These are phyloP conservation scores for Nudaria mundana DNA, from an alignment of 2,888 invertebrate species.

Conservation along the genomic window DNA sequence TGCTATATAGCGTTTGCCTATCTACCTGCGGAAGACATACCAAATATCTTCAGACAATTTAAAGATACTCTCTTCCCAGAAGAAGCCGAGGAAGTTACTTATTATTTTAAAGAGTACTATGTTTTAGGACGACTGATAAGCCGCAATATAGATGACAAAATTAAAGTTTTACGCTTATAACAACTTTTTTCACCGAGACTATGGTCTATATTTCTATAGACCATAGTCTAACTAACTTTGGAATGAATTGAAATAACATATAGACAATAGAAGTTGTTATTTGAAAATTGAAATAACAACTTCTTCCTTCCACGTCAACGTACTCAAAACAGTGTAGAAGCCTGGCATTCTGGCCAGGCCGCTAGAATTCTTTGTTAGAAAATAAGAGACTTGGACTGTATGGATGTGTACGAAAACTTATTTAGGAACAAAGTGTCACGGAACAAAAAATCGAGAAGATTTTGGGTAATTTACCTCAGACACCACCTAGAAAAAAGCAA, in stretches of 20 bases:
- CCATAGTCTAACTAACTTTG: too few species aligned
- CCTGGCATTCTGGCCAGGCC: not conserved
- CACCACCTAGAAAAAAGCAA: too few species aligned
- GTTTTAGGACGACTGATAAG: not conserved
- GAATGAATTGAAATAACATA: too few species aligned
- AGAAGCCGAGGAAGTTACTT: not conserved
- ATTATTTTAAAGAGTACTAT: not conserved
- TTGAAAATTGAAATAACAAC: slow-evolving; percentile 1
- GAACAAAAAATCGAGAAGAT: not conserved
- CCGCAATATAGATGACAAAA: not conserved
- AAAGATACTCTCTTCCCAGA: not conserved
- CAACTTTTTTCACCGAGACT: too few species aligned
- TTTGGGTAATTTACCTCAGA: too few species aligned
- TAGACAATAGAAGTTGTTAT: too few species aligned
- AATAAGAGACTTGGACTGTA: not conserved
- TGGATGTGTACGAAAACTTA: not conserved
- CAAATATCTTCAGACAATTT: not conserved
- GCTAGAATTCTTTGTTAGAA: not conserved
- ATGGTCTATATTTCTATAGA: too few species aligned
- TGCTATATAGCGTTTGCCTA: not conserved
- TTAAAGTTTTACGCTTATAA: not conserved
- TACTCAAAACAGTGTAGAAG: not conserved
- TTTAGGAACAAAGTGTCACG: not conserved
- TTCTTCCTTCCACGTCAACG: not conserved
- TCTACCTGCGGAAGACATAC: not conserved